Percentiles rank a stretch among this genome's conserved stretches.
Evolutionary conservation across 2,888 invertebrate genomes (phyloP).

Genomic region (Reticulitermes lucifugus): DNA sequence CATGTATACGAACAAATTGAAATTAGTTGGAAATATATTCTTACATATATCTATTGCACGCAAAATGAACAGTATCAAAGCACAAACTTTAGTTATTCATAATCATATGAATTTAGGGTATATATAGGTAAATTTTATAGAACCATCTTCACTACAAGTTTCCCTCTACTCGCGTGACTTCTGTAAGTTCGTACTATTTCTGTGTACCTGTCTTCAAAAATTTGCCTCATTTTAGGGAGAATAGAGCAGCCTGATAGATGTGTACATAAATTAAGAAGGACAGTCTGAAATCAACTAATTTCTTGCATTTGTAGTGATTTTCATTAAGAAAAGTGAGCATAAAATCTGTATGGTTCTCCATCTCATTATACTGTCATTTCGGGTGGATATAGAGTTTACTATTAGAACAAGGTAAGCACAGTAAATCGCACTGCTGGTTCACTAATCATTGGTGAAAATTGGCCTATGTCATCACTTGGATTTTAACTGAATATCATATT

Average conservation of each 20-base stretch:
- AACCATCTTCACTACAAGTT: background rate
- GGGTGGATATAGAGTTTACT: background rate
- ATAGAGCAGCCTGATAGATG: background rate
- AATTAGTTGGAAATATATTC: too few species aligned
- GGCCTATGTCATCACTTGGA: background rate
- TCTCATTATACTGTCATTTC: too few species aligned
- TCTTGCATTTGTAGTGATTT: background rate
- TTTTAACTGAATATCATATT: too few species aligned
- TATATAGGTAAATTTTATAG: background rate
- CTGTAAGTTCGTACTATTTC: background rate
- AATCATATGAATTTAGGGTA: background rate
- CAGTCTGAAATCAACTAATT: background rate
- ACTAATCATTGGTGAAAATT: background rate
- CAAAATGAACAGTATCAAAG: too few species aligned
- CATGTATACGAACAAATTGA: too few species aligned
- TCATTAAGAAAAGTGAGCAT: too few species aligned
- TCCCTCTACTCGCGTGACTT: background rate
- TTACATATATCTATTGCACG: too few species aligned
- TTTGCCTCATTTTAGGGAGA: constrained; percentile 5
- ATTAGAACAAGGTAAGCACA: background rate
- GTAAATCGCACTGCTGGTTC: background rate
- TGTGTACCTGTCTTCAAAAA: constrained; percentile 2
- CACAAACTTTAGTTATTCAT: background rate
- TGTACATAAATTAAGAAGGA: background rate
- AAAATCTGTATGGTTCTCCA: too few species aligned